A percentile compares a stretch with the other conserved stretches of the same genome.
These are phyloP conservation scores for Diabrotica virgifera DNA, from an alignment of 1,140 invertebrate species.

Conservation along the genomic window DNA sequence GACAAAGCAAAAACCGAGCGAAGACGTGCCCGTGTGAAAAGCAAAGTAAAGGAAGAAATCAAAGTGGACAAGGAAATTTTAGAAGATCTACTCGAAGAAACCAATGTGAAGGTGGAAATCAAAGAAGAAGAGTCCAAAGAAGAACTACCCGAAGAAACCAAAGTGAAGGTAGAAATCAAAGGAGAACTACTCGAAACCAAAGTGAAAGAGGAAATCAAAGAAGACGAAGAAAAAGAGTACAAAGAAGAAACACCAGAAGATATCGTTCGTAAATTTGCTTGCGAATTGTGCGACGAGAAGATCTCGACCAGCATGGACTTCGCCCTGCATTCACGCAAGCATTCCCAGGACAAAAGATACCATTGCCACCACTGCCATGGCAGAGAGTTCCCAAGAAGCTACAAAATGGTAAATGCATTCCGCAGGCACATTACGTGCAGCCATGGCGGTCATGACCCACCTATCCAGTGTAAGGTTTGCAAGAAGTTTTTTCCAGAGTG, in stretches of 20 bases:
- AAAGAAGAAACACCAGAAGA: constrained; percentile 13
- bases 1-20: neutral
- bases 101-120: no score
- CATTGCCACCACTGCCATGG: constrained; percentile 48
- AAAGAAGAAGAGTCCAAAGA: no score
- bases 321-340: no score
- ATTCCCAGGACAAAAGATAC: no score
- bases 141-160: no score
- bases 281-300: constrained; percentile 37
- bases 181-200: no score
- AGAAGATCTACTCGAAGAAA: no score
- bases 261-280: constrained; percentile 23
- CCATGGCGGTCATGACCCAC: constrained; percentile 45
- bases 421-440: constrained; percentile 39
- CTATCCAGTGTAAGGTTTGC: constrained; percentile 51
- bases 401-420: constrained; percentile 45
- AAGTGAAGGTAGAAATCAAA: no score
- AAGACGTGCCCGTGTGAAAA: neutral
- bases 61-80: no score
- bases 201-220: no score
- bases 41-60: neutral
- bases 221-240: no score
- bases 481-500: constrained; percentile 49
- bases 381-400: no score
- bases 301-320: constrained; percentile 32